Evolutionary conservation across 2,888 invertebrate genomes (phyloP), one percentile per base, ranked within the genome.

Genomic region (Liodrosophila aerea): DNA sequence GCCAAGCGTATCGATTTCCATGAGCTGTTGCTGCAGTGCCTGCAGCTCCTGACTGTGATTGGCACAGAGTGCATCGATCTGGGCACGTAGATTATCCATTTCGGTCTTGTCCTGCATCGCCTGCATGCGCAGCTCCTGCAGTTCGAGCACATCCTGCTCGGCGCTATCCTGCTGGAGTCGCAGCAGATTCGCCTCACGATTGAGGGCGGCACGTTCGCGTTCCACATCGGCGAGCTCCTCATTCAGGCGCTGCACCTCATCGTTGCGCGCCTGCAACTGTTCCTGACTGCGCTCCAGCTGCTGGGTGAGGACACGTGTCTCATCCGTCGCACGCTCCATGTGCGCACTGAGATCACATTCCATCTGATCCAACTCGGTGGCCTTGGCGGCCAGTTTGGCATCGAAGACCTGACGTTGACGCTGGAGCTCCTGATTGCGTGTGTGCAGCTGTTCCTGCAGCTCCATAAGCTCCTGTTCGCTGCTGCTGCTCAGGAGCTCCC

Each of bases 201-300:
- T 88, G 8, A 90, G 58, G 5, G 88, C 81, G 0, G 71, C 73
- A 31, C 87, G 84, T 1, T 84, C 78, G 12, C 87, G 88, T 30
- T 90, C 89, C 18, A 88, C 58, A 2, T 87, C 78, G 15, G 81
- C 78, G 0, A 87, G 40, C 16, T 85, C 84, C 18, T 90, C 89
- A 16, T 87, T 87, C 0, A 89, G 58, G 0, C 86, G 77, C 0
- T 85, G 70, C 52, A 92, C 90, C 80, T 93, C 92, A 57, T 91
- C 90, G 63, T 91, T 90, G 13, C 92, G 88, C 54, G 92, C 91
- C 67, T 90, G 90, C 72, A 93, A 92, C 85, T 93, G 92, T 67
- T 90, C 90, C 61, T 92, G 91, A 1, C 92, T 90, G 70, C 92
- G 92, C 66, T 93, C 91, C 15, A 95, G 86, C 65, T 94, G 91